Evolutionary conservation across 2,113 vertebrate species (phyloP).

Genomic region (Marmota flaviventris): DNA sequence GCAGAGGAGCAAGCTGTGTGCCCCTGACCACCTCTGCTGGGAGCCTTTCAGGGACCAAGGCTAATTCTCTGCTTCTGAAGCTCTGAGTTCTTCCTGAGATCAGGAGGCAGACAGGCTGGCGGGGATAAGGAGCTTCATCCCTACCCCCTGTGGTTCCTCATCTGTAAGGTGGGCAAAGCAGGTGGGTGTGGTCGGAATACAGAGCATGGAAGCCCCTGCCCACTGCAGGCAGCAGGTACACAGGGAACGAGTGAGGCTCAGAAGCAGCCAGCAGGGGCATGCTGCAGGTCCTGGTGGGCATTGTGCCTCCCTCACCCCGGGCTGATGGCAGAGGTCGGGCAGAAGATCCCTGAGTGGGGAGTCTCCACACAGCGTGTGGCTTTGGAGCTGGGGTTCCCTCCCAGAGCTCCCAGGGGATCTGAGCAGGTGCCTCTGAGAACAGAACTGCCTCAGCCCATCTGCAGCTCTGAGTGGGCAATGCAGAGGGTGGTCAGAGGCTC

Average conservation of each 20-base stretch:
- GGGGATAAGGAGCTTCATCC: not conserved
- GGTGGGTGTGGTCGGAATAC: not conserved
- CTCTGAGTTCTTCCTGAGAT: not conserved
- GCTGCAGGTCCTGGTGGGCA: not conserved
- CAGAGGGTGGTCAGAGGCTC: not conserved
- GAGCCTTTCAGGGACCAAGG: not conserved
- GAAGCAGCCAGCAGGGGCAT: not conserved
- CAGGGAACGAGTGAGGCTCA: not conserved
- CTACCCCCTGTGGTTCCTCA: not conserved
- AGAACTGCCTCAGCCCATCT: not conserved
- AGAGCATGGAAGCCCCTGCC: not conserved
- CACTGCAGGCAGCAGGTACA: too few relatives aligned
- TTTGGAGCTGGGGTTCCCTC: not conserved
- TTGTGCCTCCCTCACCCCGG: too few relatives aligned
- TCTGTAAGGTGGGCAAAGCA: not conserved
- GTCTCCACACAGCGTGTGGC: not conserved
- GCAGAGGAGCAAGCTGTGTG: not conserved
- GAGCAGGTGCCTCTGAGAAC: not conserved
- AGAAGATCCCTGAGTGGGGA: rapidly evolving
- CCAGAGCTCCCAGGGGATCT: not conserved
- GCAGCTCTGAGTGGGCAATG: not conserved
- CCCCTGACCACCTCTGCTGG: not conserved
- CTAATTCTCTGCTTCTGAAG: not conserved
- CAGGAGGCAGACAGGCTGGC: not conserved
- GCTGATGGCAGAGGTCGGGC: not conserved